Percentiles rank a stretch among this genome's conserved stretches.
These are phyloP conservation scores for Eueides isabella DNA, from an alignment of 1,140 invertebrate species.

Conservation along the genomic window DNA sequence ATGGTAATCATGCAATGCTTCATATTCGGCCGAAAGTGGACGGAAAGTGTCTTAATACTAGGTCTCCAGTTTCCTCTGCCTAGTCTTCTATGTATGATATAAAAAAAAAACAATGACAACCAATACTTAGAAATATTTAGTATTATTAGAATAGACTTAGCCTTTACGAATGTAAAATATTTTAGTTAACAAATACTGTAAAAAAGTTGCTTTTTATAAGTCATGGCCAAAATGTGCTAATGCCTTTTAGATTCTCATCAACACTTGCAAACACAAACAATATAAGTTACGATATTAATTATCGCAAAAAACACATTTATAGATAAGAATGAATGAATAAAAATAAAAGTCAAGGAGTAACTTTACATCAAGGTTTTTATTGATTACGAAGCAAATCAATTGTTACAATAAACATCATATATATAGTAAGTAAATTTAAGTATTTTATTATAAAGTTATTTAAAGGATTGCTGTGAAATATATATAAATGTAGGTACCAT, in stretches of 20 bases:
- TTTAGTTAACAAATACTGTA: neutral
- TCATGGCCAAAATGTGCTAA: constrained; percentile 1
- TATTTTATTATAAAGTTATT: too few species aligned
- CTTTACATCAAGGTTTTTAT: neutral
- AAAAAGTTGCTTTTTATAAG: constrained; percentile 2
- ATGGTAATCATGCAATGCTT: too few species aligned
- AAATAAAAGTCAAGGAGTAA: neutral
- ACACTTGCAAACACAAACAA: neutral
- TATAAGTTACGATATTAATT: neutral
- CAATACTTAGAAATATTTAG: neutral
- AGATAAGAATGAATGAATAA: neutral
- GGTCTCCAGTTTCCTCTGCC: too few species aligned
- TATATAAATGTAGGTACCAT: too few species aligned
- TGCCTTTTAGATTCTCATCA: constrained; percentile 14
- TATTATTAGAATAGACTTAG: neutral
- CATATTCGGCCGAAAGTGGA: too few species aligned
- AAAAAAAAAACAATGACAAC: neutral
- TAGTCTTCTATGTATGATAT: too few species aligned
- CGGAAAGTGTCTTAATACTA: too few species aligned
- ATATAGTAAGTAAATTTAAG: too few species aligned
- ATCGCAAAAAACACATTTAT: neutral
- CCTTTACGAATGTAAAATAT: neutral
- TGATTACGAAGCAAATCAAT: neutral
- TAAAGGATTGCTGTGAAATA: too few species aligned
- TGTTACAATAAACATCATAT: too few species aligned